A percentile compares a stretch with the other conserved stretches of the same genome.
Evolutionary conservation across 2,888 invertebrate species (phyloP).

Genomic region (Xiphydria camelus): DNA sequence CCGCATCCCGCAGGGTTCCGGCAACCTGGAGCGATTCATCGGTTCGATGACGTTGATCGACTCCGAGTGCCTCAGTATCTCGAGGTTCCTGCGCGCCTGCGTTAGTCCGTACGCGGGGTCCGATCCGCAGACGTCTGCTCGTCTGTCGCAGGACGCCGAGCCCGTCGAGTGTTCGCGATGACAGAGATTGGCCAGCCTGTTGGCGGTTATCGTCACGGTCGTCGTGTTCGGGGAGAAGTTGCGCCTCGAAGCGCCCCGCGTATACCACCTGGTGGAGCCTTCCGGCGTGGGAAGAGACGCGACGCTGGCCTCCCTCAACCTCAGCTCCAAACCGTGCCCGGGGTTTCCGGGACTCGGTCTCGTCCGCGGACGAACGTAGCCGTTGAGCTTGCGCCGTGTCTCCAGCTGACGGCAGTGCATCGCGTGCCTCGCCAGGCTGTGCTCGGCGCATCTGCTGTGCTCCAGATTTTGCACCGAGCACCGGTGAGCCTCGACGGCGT

Average conservation of each 20-base stretch:
- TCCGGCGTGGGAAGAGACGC: slow-evolving; percentile 31
- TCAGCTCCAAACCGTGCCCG: slow-evolving; percentile 27
- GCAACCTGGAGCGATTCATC: slow-evolving; percentile 23
- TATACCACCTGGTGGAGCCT: too few relatives aligned
- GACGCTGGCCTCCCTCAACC: slow-evolving; percentile 24
- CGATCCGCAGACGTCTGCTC: not conserved
- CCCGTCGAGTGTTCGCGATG: slow-evolving; percentile 17
- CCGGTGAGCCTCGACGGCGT: slow-evolving; percentile 19
- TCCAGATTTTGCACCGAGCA: slow-evolving; percentile 43
- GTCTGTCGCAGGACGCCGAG: slow-evolving; percentile 7
- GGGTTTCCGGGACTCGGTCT: slow-evolving; percentile 16
- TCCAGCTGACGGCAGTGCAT: slow-evolving; percentile 32
- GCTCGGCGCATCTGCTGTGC: slow-evolving; percentile 26
- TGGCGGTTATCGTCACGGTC: slow-evolving; percentile 40
- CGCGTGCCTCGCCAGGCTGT: slow-evolving; percentile 24
- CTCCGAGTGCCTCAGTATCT: slow-evolving; percentile 37
- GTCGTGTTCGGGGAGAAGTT: slow-evolving; percentile 22
- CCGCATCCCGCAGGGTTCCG: slow-evolving; percentile 33
- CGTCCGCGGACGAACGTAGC: slow-evolving; percentile 14
- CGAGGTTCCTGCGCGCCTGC: slow-evolving; percentile 25
- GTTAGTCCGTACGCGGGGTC: slow-evolving; percentile 14
- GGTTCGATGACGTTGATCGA: slow-evolving; percentile 34
- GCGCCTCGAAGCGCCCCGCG: slow-evolving; percentile 12
- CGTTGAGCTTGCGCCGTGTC: slow-evolving; percentile 26
- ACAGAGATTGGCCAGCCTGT: slow-evolving; percentile 37